Base-by-base conservation (phyloP, 2,113 vertebrate species). In the Paracanthobrama guichenoti region DNA sequence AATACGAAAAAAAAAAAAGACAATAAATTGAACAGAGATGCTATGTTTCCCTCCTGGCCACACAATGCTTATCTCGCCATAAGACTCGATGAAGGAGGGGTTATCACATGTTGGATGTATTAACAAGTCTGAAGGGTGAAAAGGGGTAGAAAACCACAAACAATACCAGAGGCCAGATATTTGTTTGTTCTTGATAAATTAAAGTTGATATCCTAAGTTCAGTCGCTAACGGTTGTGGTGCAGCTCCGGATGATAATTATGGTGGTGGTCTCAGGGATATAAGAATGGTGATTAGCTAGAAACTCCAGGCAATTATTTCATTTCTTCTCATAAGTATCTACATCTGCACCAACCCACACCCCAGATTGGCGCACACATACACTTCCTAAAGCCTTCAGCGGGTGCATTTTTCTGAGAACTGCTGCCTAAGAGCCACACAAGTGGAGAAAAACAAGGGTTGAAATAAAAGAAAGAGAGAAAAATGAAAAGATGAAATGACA, bases 401-500 rank as follows among this genome's bases (percentile, higher is more conserved):
- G 76, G n/a, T 57, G 28, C 31, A 2, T 35, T 82, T 42, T 86
- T 79, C 73, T 72, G 73, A 78, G 73, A 85, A 55, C 39, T 74
- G 5, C 42, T 82, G 83, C 79, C 86, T 87, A 78, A 85, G 79
- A 82, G 73, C 73, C 86, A 84, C 46, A 73, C 44, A 71, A 79
- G 67, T 39, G 48, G 71, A 79, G 59, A 81, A 85, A 81, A 67
- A 84, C 80, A 74, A 67, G 31, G 67, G 81, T 42, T 83, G 73
- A 87, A 44, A 89, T 86, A 62, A 86, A 75, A 83, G 69, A 53
- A 76, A 24, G 71, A 83, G 53, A 50, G 79, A 71, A 81, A 85
- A 83, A 85, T 79, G 69, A 83, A 85, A 83, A 66, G 79, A 81
- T 66, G 79, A 77, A 86, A 86, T 88, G 82, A 86, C 85, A 85